Percentiles rank a stretch among this genome's conserved stretches.
Conservation (phyloP, 1,140 invertebrate genomes). For the Propsilocerus akamusi region DNA sequence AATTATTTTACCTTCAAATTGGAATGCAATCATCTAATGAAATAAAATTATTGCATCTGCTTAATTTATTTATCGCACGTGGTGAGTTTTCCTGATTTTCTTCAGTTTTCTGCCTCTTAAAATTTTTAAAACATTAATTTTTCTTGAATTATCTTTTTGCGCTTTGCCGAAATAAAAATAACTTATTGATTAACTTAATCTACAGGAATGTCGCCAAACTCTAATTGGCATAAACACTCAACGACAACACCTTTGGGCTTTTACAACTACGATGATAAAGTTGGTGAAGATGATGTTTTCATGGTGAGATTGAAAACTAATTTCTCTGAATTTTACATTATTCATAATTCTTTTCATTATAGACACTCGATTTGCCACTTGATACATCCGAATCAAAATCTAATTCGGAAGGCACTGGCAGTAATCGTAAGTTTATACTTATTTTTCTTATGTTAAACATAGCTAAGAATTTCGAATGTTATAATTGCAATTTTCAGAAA, state of each 20-base stretch:
- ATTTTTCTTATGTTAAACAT: neutral
- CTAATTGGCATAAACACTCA: neutral
- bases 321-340: conserved; percentile 4
- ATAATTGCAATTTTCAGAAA: neutral
- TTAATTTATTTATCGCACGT: no score
- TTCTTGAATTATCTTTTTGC: no score
- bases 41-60: no score
- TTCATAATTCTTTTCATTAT: conserved; percentile 16
- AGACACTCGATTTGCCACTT: conserved; percentile 65
- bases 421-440: conserved; percentile 17
- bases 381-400: conserved; percentile 42
- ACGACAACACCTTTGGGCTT: conserved; percentile 14
- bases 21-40: no score
- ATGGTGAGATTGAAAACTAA: conserved; percentile 36
- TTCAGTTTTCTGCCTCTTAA: no score
- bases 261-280: conserved; percentile 32
- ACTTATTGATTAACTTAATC: no score
- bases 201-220: neutral
- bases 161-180: no score
- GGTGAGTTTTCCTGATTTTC: conserved; percentile 1
- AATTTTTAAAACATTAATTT: no score
- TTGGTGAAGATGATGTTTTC: conserved; percentile 67
- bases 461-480: neutral
- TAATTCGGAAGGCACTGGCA: conserved; percentile 24
- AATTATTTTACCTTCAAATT: no score